A percentile compares a stretch with the other conserved stretches of the same genome.
These are phyloP conservation scores for Paedocypris micromegethes DNA, from an alignment of 2,797 vertebrate species.

Conservation along the genomic window DNA sequence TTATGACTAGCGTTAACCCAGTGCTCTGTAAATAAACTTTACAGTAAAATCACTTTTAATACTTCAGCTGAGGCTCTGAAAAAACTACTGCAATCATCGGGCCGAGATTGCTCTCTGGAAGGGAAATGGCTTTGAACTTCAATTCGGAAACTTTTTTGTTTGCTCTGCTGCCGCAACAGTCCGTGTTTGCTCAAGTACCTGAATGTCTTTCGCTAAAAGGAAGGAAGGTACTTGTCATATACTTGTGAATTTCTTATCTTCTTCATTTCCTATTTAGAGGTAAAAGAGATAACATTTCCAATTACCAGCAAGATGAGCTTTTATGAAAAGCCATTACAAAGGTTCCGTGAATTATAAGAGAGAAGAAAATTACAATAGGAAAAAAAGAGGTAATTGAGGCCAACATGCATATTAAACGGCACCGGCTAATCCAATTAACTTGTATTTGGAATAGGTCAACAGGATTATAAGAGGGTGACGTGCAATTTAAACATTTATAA, in stretches of 20 bases:
- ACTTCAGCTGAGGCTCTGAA: conserved; percentile 35
- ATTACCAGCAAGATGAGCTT: background rate
- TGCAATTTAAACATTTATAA: conserved; percentile 53
- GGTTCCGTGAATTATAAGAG: background rate
- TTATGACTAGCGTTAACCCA: conserved; percentile 51
- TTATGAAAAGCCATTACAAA: background rate
- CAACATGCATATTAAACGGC: background rate
- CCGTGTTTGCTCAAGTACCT: conserved; percentile 6
- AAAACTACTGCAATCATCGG: conserved; percentile 16
- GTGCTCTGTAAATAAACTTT: conserved; percentile 55
- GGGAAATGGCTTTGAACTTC: background rate
- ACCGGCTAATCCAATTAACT: conserved; percentile 49
- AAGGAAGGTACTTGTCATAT: background rate
- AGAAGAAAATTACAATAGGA: conserved; percentile 28
- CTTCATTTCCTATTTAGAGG: conserved; percentile 7
- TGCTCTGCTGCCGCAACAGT: no score
- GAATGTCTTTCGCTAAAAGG: no score
- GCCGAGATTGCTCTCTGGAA: background rate
- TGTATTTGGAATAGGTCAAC: conserved; percentile 37
- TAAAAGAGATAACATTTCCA: conserved; percentile 16
- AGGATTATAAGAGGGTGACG: conserved; percentile 46
- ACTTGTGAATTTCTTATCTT: background rate
- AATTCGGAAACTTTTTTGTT: no score
- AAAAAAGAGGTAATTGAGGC: conserved; percentile 46
- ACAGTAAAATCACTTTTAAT: conserved; percentile 45